These are phyloP conservation scores for Pseudochromis fuscus DNA, from an alignment of 2,797 vertebrate species.

Conservation along the genomic window DNA sequence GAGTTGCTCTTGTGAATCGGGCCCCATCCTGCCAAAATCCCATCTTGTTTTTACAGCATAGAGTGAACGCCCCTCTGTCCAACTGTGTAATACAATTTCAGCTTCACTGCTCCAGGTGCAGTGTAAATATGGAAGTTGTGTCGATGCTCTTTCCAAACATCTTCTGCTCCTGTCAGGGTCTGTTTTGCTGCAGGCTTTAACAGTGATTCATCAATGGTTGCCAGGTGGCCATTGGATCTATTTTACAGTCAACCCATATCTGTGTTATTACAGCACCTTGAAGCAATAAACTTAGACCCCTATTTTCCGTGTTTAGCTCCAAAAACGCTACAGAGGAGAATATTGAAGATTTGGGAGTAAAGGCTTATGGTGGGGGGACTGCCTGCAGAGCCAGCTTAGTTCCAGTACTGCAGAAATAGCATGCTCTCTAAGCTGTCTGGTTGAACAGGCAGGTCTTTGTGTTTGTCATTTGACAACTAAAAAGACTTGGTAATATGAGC, in stretches of 20 bases:
- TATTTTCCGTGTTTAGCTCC: conserved; percentile 32
- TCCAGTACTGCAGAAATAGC: conserved; percentile 57
- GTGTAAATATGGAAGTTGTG: conserved; percentile 34
- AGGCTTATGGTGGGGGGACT: conserved; percentile 25
- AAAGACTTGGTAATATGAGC: conserved; percentile 52
- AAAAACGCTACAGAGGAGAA: conserved; percentile 26
- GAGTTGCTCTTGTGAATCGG: conserved; percentile 49
- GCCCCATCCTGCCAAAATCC: conserved; percentile 44
- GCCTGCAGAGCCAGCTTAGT: conserved; percentile 46
- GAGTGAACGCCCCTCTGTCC: conserved; percentile 26
- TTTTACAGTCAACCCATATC: conserved; percentile 26
- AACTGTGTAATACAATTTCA: conserved; percentile 42
- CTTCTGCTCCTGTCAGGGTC: conserved; percentile 10
- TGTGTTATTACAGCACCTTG: conserved; percentile 17
- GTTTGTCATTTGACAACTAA: conserved; percentile 58
- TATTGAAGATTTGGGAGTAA: conserved; percentile 41
- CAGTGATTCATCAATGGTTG: conserved; percentile 23
- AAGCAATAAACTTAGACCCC: conserved; percentile 28
- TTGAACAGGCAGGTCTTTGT: conserved; percentile 73
- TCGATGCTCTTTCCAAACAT: conserved; percentile 14
- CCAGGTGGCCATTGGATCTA: conserved; percentile 38
- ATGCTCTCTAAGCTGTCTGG: conserved; percentile 42
- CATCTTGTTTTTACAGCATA: conserved; percentile 37
- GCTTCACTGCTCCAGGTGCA: conserved; percentile 26
- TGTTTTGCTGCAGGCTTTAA: conserved; percentile 28